phyloP scores from a whole-genome alignment of 53 echinoderm and acorn worm genomes.

The Echinarachnius parma region DNA sequence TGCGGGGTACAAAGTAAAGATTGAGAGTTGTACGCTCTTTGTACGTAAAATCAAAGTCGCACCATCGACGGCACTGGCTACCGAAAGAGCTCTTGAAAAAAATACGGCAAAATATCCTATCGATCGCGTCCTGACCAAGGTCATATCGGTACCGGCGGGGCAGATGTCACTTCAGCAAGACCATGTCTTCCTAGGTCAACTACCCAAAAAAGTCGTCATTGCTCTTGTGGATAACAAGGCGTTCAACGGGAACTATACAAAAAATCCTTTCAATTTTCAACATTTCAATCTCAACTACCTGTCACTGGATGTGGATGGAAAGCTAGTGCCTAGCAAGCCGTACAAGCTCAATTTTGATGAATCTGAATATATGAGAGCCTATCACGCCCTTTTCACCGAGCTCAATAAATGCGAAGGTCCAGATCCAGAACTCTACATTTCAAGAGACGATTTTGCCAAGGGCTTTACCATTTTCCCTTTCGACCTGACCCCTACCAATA shows the following conservation, averaged over 20 bases:
- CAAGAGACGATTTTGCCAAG: conserved; percentile 21
- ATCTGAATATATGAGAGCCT: not conserved
- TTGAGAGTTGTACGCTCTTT: conserved; percentile 23
- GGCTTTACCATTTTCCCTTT: conserved; percentile 31
- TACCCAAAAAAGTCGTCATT: conserved; percentile 10
- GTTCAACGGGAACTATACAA: conserved; percentile 5
- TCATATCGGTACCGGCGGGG: conserved; percentile 11
- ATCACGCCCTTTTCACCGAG: not conserved
- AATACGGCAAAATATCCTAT: conserved; percentile 33
- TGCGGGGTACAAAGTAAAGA: conserved; percentile 5
- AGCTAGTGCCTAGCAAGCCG: conserved; percentile 13
- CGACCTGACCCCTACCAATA: conserved; percentile 8
- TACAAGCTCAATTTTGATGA: conserved; percentile 16
- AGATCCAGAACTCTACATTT: conserved; percentile 10
- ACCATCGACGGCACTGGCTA: conserved; percentile 9
- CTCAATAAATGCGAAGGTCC: not conserved
- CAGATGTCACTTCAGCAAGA: conserved; percentile 55
- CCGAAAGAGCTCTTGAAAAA: conserved; percentile 15
- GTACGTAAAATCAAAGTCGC: conserved; percentile 5
- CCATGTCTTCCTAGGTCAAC: conserved; percentile 36
- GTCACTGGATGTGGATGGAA: conserved; percentile 33
- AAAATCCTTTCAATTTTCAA: no score
- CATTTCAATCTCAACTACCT: conserved; percentile 24
- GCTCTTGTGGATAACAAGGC: conserved; percentile 7
- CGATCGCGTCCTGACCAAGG: conserved; percentile 14